Evolutionary conservation across 2,888 invertebrate genomes (phyloP).

Genomic region (Pteria penguin): DNA sequence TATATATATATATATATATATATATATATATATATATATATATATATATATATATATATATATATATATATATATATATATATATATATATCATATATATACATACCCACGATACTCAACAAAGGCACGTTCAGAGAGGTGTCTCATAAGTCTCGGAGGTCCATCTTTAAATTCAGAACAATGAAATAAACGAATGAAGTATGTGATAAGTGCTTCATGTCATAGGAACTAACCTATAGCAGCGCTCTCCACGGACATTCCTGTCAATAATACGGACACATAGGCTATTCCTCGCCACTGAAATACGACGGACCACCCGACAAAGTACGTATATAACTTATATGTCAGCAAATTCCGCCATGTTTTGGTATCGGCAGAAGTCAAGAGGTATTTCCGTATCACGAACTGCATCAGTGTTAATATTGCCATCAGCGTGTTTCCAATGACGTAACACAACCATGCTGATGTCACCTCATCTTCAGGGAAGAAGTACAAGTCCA

Average conservation of each 20-base stretch:
- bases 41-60: too few relatives aligned
- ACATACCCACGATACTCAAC: too few relatives aligned
- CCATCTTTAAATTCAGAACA: too few relatives aligned
- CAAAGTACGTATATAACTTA: constrained; percentile 2
- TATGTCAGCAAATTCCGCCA: not conserved
- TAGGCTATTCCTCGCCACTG: constrained; percentile 22
- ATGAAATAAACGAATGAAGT: too few relatives aligned
- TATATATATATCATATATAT: too few relatives aligned
- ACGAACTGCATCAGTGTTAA: not conserved
- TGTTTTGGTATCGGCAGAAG: not conserved
- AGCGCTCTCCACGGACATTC: constrained; percentile 9
- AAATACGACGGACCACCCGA: constrained; percentile 4
- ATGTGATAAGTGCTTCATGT: too few relatives aligned
- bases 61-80: too few relatives aligned
- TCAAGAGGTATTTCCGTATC: not conserved
- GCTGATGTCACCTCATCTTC: not conserved
- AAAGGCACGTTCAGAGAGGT: too few relatives aligned
- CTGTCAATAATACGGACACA: constrained; percentile 15
- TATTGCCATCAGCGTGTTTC: not conserved
- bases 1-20: too few relatives aligned
- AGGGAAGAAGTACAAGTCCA: constrained; percentile 18
- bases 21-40: too few relatives aligned
- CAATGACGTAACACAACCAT: constrained; percentile 14
- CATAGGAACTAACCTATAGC: too few relatives aligned
- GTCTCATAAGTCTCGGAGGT: too few relatives aligned